These are phyloP conservation scores for Andrena bucephala DNA, from an alignment of 2,888 invertebrate species.

Conservation along the genomic window DNA sequence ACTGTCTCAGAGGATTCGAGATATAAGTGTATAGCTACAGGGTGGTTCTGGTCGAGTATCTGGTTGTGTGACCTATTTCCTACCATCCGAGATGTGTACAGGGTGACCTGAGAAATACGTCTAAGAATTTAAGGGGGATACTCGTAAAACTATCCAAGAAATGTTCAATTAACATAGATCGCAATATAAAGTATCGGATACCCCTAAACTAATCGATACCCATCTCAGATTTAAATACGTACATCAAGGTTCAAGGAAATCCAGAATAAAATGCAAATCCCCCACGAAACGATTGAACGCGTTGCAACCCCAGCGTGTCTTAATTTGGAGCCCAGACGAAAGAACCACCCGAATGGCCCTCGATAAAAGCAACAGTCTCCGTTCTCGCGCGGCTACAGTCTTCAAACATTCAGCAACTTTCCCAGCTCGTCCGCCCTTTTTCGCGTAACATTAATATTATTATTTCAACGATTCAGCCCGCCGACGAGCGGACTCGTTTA, in stretches of 20 bases:
- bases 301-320: not conserved
- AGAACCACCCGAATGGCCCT: not conserved
- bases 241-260: too few relatives aligned
- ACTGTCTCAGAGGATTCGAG: slow-evolving; percentile 7
- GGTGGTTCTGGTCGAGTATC: not conserved
- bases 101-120: too few relatives aligned
- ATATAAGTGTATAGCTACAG: not conserved
- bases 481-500: slow-evolving; percentile 73
- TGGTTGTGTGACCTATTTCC: not conserved
- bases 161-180: not conserved
- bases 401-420: slow-evolving; percentile 42
- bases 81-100: not conserved
- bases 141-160: too few relatives aligned
- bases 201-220: too few relatives aligned
- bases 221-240: too few relatives aligned
- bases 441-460: slow-evolving; percentile 68
- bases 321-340: not conserved
- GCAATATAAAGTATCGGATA: too few relatives aligned
- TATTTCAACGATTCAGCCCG: slow-evolving; percentile 71
- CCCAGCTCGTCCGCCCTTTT: slow-evolving; percentile 6
- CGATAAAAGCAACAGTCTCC: slow-evolving; percentile 22
- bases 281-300: not conserved
- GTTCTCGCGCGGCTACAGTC: slow-evolving; percentile 25
- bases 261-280: slow-evolving; percentile 1
- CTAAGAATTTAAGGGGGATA: too few relatives aligned